Percentiles rank a stretch among this genome's conserved stretches.
Conservation (phyloP, 1,140 invertebrate genomes). For the Camponotus vicinus region DNA sequence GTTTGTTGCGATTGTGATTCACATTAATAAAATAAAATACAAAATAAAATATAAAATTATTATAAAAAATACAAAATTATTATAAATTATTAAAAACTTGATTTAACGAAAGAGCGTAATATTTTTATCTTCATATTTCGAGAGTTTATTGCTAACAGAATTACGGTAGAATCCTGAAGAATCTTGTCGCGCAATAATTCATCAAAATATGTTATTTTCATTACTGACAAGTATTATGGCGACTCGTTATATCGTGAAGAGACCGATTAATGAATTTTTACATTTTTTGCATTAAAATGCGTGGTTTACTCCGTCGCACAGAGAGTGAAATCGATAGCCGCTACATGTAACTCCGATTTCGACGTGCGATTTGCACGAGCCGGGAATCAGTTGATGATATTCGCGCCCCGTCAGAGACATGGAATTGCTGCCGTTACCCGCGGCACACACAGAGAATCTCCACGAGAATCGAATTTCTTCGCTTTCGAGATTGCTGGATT, state of each 20-base stretch:
- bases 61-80: neutral
- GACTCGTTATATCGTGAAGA: no score
- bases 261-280: neutral
- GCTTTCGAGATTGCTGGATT: constrained; percentile 18
- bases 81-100: neutral
- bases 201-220: no score
- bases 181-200: no score
- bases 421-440: constrained; percentile 22
- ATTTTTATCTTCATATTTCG: neutral
- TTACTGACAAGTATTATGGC: no score
- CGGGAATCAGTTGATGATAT: constrained; percentile 35
- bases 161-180: neutral
- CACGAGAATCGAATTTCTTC: constrained; percentile 49
- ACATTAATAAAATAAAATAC: no score
- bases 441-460: constrained; percentile 12
- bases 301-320: neutral
- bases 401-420: constrained; percentile 33
- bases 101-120: no score
- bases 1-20: no score
- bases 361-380: constrained; percentile 18
- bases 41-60: neutral
- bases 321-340: constrained; percentile 22
- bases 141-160: neutral
- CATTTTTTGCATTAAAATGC: neutral
- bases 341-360: constrained; percentile 19